Evolutionary conservation across 1,140 invertebrate genomes (phyloP).

Genomic region (Yoshiicerus persimilis): DNA sequence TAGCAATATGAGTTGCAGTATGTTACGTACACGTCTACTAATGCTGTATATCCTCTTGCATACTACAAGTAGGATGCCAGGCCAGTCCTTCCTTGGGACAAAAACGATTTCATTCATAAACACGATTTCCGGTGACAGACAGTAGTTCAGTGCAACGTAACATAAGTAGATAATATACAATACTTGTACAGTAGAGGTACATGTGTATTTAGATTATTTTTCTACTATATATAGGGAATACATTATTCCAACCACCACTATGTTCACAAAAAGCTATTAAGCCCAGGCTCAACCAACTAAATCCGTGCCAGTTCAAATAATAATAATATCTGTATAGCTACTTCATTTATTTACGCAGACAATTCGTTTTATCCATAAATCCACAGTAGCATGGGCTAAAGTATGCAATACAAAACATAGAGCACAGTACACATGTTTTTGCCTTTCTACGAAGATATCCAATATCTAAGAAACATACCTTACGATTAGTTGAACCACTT

Average conservation of each 20-base stretch:
- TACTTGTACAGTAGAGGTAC: background rate
- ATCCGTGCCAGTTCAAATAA: background rate
- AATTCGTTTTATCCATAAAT: background rate
- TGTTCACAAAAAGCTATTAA: background rate
- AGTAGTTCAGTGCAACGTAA: background rate
- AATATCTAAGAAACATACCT: background rate
- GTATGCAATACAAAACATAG: background rate
- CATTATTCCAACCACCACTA: background rate
- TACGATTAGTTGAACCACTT: background rate
- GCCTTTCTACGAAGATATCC: background rate
- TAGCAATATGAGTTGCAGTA: background rate
- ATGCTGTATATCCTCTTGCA: background rate
- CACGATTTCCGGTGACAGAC: slow-evolving; percentile 49
- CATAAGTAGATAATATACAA: background rate
- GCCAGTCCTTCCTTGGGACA: slow-evolving; percentile 9
- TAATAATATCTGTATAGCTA: background rate
- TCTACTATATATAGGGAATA: background rate
- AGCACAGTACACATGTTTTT: background rate
- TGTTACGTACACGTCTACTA: too few species aligned
- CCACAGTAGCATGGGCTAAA: background rate
- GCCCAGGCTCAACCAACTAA: background rate
- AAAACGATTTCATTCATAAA: slow-evolving; percentile 51
- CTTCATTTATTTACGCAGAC: background rate
- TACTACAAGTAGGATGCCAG: background rate
- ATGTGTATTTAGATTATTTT: background rate